phyloP scores from a whole-genome alignment of 1,140 invertebrate species.

The Oedothorax gibbosus region DNA sequence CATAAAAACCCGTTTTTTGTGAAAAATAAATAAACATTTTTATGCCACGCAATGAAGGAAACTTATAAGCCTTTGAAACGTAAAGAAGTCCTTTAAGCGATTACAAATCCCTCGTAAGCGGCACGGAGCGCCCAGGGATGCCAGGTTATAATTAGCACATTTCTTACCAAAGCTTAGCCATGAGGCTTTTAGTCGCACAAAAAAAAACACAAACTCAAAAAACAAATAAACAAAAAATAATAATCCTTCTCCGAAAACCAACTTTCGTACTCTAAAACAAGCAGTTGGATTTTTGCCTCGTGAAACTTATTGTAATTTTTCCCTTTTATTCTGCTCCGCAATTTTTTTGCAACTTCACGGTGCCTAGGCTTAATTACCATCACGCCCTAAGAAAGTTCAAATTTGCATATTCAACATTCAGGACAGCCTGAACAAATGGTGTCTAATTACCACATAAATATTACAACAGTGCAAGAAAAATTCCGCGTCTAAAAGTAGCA shows the following conservation, averaged over 20 bases:
- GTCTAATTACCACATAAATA: slow-evolving; percentile 60
- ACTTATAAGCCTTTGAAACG: not conserved
- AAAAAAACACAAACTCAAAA: slow-evolving; percentile 1
- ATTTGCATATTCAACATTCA: slow-evolving; percentile 56
- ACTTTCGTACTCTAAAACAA: slow-evolving; percentile 18
- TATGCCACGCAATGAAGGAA: too few species aligned
- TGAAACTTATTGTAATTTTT: slow-evolving; percentile 25
- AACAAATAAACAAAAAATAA: slow-evolving; percentile 37
- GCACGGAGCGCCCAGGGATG: slow-evolving; percentile 3
- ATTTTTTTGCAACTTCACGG: slow-evolving; percentile 4
- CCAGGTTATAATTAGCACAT: slow-evolving; percentile 39
- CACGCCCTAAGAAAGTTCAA: slow-evolving; percentile 44
- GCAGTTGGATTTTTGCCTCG: slow-evolving; percentile 24
- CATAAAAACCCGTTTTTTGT: too few species aligned
- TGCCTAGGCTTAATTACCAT: slow-evolving; percentile 50
- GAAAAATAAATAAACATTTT: too few species aligned
- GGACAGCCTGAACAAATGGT: slow-evolving; percentile 50
- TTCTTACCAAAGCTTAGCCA: slow-evolving; percentile 38
- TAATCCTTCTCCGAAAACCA: slow-evolving; percentile 23
- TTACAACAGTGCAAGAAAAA: slow-evolving; percentile 56
- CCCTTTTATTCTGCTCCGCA: not conserved
- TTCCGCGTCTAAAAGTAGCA: slow-evolving; percentile 35
- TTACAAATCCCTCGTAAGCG: slow-evolving; percentile 42
- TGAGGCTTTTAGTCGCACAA: slow-evolving; percentile 44
- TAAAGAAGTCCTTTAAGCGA: slow-evolving; percentile 20